Evolutionary conservation across 1,140 invertebrate species (phyloP).

Genomic region (Anagrus nilaparvatae): DNA sequence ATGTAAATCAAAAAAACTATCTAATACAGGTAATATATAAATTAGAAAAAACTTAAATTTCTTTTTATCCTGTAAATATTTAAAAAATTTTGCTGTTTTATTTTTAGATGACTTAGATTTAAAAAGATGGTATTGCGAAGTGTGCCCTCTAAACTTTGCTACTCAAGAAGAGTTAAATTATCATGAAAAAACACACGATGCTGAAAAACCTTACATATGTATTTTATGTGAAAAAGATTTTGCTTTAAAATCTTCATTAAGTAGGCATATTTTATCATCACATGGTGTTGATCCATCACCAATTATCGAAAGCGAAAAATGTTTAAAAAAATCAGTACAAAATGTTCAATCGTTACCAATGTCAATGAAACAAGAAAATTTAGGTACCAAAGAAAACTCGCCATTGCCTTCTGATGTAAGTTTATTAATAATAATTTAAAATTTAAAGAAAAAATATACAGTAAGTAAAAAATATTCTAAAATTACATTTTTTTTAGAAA

Average conservation of each 20-base stretch:
- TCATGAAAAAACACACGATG: constrained; percentile 33
- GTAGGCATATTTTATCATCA: constrained; percentile 37
- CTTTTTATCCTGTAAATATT: not conserved
- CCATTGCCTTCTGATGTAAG: constrained; percentile 12
- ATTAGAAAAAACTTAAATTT: not conserved
- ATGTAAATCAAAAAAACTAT: constrained; percentile 27
- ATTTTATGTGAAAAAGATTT: constrained; percentile 41
- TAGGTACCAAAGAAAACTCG: constrained; percentile 13
- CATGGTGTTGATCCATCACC: constrained; percentile 38
- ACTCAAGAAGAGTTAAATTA: constrained; percentile 32
- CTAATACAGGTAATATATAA: constrained; percentile 22
- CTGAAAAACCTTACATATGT: constrained; percentile 36
- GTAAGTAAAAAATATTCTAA: not conserved
- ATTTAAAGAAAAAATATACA: not conserved
- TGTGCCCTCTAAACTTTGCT: constrained; percentile 32
- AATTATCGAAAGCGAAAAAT: constrained; percentile 34
- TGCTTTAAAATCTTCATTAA: constrained; percentile 34
- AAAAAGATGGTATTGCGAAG: constrained; percentile 36
- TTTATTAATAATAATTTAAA: not conserved
- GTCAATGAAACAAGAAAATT: constrained; percentile 8
- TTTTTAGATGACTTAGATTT: constrained; percentile 18
- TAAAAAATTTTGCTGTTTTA: constrained; percentile 2
- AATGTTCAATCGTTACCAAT: constrained; percentile 12
- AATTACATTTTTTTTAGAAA: constrained; percentile 8
- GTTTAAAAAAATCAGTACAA: constrained; percentile 18